phyloP scores from a whole-genome alignment of 2,797 vertebrate genomes.

The Steatocranus sp. region DNA sequence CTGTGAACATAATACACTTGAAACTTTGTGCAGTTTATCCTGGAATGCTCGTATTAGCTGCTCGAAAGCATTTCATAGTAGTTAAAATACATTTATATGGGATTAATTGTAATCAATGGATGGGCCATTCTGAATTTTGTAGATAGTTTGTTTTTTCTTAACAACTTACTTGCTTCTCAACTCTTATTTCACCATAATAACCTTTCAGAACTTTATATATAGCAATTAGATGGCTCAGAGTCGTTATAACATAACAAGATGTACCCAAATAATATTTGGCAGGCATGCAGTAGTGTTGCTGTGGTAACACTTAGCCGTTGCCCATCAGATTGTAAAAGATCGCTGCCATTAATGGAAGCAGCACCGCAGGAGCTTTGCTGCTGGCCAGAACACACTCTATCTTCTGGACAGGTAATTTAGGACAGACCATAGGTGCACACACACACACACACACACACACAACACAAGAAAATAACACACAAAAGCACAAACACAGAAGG shows the following conservation, averaged over 20 bases:
- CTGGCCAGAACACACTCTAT: slow-evolving; percentile 35
- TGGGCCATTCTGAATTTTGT: background rate
- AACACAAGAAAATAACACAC: background rate
- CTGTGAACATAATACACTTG: background rate
- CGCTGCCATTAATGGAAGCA: slow-evolving; percentile 42
- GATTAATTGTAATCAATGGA: background rate
- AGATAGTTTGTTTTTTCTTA: background rate
- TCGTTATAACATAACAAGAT: background rate
- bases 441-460: background rate
- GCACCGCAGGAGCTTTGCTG: slow-evolving; percentile 3
- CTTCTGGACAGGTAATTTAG: slow-evolving; percentile 61
- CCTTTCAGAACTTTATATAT: background rate
- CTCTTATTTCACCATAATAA: background rate
- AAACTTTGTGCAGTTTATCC: background rate
- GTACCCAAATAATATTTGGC: slow-evolving; percentile 32
- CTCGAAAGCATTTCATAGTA: background rate
- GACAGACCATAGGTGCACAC: background rate
- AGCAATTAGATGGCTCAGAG: background rate
- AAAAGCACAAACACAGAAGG: background rate
- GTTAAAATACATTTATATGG: background rate
- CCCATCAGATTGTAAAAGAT: slow-evolving; percentile 58
- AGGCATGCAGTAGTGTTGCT: slow-evolving; percentile 11
- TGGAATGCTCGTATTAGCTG: background rate
- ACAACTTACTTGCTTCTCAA: background rate
- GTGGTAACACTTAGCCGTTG: slow-evolving; percentile 28